Percentiles rank a stretch among this genome's conserved stretches.
Conservation (phyloP, 2,888 invertebrate species). For the Heliothis peltigera region DNA sequence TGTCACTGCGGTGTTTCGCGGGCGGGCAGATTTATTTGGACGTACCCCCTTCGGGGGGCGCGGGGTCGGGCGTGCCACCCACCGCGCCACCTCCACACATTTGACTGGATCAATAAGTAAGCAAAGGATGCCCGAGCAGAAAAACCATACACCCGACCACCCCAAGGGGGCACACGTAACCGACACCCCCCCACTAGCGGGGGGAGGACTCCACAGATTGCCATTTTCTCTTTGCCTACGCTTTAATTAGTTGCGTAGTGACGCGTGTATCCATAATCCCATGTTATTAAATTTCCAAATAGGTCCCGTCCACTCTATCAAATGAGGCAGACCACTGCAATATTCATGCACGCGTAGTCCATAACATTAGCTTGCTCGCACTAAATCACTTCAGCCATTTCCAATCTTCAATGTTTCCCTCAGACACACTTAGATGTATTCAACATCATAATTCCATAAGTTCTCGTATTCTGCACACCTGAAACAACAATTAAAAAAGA, state of each 20-base stretch:
- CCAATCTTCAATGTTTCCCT: slow-evolving; percentile 68
- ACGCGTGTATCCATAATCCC: slow-evolving; percentile 88
- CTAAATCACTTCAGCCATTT: slow-evolving; percentile 30
- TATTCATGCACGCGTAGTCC: slow-evolving; percentile 21
- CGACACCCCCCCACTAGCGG: slow-evolving; percentile 90
- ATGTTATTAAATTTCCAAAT: slow-evolving; percentile 82
- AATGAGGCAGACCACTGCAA: slow-evolving; percentile 32
- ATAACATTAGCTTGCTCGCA: slow-evolving; percentile 21
- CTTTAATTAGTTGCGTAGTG: slow-evolving; percentile 90
- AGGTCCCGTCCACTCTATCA: slow-evolving; percentile 59
- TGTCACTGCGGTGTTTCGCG: slow-evolving; percentile 90
- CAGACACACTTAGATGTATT: slow-evolving; percentile 75
- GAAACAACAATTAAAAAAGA: slow-evolving; percentile 65
- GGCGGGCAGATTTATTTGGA: slow-evolving; percentile 90
- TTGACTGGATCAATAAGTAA: slow-evolving; percentile 91
- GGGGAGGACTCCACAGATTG: slow-evolving; percentile 89
- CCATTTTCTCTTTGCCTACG: slow-evolving; percentile 90
- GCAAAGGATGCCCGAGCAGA: slow-evolving; percentile 91
- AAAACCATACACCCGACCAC: slow-evolving; percentile 90
- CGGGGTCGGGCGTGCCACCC: slow-evolving; percentile 86
- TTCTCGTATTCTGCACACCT: slow-evolving; percentile 62
- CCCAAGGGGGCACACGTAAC: slow-evolving; percentile 90
- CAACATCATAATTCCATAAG: slow-evolving; percentile 65
- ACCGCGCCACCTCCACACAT: slow-evolving; percentile 90
- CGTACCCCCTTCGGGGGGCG: slow-evolving; percentile 86